Percentiles rank a stretch among this genome's conserved stretches.
These are phyloP conservation scores for Paracentrotus lividus DNA, from an alignment of 53 echinoderm and acorn worm species.

Conservation along the genomic window DNA sequence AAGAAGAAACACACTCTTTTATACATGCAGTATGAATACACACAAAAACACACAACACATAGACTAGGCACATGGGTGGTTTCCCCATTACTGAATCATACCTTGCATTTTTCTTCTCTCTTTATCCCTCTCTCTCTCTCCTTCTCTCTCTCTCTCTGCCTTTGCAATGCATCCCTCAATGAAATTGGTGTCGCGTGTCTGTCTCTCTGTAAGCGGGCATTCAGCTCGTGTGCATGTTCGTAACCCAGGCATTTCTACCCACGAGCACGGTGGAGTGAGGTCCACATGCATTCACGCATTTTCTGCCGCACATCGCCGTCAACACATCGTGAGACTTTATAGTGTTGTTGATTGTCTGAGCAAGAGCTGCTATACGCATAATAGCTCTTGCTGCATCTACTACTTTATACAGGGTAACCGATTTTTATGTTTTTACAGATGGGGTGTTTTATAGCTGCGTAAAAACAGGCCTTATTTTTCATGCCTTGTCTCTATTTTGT, in stretches of 20 bases:
- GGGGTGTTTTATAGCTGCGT: conserved; percentile 34
- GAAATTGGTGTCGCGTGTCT: conserved; percentile 57
- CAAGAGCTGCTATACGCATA: neutral
- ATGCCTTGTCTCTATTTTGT: conserved; percentile 37
- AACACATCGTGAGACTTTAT: neutral
- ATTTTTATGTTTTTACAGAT: conserved; percentile 57
- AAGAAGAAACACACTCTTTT: neutral
- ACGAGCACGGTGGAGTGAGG: neutral
- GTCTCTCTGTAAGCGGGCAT: neutral
- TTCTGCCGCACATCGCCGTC: neutral
- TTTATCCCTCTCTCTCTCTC: neutral
- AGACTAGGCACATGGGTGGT: conserved; percentile 31
- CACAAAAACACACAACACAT: neutral
- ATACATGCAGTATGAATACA: conserved; percentile 29
- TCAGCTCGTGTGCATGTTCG: conserved; percentile 24
- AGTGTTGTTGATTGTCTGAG: conserved; percentile 34
- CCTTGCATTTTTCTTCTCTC: neutral
- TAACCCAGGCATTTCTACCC: conserved; percentile 19
- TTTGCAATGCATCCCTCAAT: neutral
- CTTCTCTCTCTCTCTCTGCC: neutral
- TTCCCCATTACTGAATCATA: conserved; percentile 49
- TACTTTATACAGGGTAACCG: conserved; percentile 37
- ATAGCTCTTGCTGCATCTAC: conserved; percentile 35
- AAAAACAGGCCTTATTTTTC: conserved; percentile 18
- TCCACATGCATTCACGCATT: conserved; percentile 14